phyloP scores from a whole-genome alignment of 2,113 vertebrate species.

The Paedocypris sp. region DNA sequence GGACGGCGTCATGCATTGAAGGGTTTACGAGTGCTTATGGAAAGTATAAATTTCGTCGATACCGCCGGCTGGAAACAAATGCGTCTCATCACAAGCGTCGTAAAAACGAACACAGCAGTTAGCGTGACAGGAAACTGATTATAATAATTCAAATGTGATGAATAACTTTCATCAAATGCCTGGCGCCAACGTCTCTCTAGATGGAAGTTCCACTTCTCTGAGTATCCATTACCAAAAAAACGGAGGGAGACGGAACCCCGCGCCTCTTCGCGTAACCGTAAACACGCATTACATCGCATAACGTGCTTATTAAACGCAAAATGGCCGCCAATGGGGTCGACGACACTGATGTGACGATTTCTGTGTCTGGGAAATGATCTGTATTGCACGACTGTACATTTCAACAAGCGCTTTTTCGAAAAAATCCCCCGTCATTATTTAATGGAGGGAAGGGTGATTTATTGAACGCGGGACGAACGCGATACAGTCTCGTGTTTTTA shows the following conservation, averaged over 20 bases:
- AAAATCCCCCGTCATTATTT: neutral
- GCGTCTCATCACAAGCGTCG: slow-evolving; percentile 70
- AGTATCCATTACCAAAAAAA: slow-evolving; percentile 42
- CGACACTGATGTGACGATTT: no score
- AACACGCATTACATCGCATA: slow-evolving; percentile 39
- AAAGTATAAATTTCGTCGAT: slow-evolving; percentile 62
- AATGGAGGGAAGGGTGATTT: neutral
- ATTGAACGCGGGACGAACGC: slow-evolving; percentile 3
- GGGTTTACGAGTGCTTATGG: slow-evolving; percentile 65
- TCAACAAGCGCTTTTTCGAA: slow-evolving; percentile 7
- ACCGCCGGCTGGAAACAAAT: slow-evolving; percentile 77
- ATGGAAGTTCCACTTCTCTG: slow-evolving; percentile 39
- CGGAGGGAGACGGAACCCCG: slow-evolving; percentile 37
- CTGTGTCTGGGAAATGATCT: slow-evolving; percentile 26
- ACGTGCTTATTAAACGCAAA: slow-evolving; percentile 41
- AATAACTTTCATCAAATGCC: slow-evolving; percentile 86
- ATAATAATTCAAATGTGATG: slow-evolving; percentile 93
- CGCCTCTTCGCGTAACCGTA: slow-evolving; percentile 19
- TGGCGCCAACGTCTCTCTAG: slow-evolving; percentile 43
- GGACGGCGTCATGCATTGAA: slow-evolving; percentile 78
- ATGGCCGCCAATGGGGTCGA: no score
- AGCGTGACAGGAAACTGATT: slow-evolving; percentile 94
- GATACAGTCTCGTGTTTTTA: neutral
- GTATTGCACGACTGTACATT: slow-evolving; percentile 22
- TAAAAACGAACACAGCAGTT: slow-evolving; percentile 79